Conservation (phyloP, 2,888 invertebrate species). For the Scelioninae gen. 2 region DNA sequence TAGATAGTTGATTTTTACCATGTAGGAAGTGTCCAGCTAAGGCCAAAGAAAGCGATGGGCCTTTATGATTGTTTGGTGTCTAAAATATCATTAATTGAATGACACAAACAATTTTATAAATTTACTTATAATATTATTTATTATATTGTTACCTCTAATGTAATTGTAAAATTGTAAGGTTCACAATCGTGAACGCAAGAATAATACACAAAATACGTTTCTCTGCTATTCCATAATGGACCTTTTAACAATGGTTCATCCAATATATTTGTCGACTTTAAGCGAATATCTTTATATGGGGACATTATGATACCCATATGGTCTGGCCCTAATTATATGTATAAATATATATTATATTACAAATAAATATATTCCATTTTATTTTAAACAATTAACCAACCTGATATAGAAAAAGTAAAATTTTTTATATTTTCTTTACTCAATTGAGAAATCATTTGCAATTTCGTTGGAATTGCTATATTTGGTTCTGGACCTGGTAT, state of each 20-base stretch:
- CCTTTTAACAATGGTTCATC: conserved; percentile 78
- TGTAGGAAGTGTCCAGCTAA: conserved; percentile 80
- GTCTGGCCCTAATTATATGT: conserved; percentile 78
- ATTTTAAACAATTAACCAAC: too few relatives aligned
- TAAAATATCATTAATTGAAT: too few relatives aligned
- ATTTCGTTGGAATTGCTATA: conserved; percentile 76
- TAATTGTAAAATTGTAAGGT: conserved; percentile 79
- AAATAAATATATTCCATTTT: too few relatives aligned
- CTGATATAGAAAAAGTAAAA: conserved; percentile 77
- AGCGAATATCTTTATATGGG: conserved; percentile 77
- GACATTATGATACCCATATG: conserved; percentile 82
- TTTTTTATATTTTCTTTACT: conserved; percentile 73
- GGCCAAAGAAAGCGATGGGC: conserved; percentile 78
- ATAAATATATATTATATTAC: too few relatives aligned
- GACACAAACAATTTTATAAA: not conserved
- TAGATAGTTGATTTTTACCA: conserved; percentile 77
- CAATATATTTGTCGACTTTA: conserved; percentile 79
- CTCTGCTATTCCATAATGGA: conserved; percentile 77
- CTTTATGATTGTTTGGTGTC: conserved; percentile 73
- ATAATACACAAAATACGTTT: conserved; percentile 83
- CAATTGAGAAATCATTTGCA: conserved; percentile 75
- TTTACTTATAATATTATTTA: not conserved
- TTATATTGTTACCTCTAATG: conserved; percentile 77
- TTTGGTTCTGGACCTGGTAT: conserved; percentile 78
- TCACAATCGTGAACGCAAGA: conserved; percentile 79